Conservation (phyloP, 2,888 invertebrate species). For the Unio pictorum region DNA sequence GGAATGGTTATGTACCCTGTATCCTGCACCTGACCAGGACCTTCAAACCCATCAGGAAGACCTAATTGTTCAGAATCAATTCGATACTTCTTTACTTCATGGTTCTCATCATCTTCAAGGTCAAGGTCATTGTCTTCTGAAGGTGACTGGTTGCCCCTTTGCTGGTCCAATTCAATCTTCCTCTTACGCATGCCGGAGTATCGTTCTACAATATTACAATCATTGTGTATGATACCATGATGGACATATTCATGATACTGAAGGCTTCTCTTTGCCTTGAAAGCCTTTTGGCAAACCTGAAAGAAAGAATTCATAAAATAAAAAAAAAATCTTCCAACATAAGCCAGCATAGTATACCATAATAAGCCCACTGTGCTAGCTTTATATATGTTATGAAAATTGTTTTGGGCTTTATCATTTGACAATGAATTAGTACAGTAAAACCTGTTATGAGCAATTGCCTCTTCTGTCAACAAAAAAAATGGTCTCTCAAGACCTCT, state of each 20-base stretch:
- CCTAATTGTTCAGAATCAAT: too few species aligned
- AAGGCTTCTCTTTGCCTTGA: constrained; percentile 67
- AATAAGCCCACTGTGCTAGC: too few species aligned
- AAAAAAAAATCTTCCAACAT: not conserved
- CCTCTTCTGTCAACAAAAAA: too few species aligned
- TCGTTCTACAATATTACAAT: constrained; percentile 34
- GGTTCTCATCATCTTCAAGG: constrained; percentile 1
- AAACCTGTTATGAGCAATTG: too few species aligned
- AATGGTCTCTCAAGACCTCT: too few species aligned
- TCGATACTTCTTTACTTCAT: too few species aligned
- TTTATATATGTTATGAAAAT: too few species aligned
- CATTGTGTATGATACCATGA: constrained; percentile 25
- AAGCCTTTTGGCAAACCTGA: constrained; percentile 60
- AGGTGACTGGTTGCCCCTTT: not conserved
- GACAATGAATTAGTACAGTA: too few species aligned
- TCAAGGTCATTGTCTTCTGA: constrained; percentile 8
- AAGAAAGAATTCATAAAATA: constrained; percentile 2
- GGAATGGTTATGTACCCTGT: not conserved
- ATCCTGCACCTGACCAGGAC: constrained; percentile 1
- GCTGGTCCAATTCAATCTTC: constrained; percentile 21
- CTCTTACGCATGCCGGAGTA: constrained; percentile 30
- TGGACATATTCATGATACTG: constrained; percentile 47
- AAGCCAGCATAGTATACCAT: too few species aligned
- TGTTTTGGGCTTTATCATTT: too few species aligned
- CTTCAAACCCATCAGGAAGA: too few species aligned